Percentiles rank a stretch among this genome's conserved stretches.
Conservation (phyloP, 2,888 invertebrate genomes). For the Entomobrya multifasciata region DNA sequence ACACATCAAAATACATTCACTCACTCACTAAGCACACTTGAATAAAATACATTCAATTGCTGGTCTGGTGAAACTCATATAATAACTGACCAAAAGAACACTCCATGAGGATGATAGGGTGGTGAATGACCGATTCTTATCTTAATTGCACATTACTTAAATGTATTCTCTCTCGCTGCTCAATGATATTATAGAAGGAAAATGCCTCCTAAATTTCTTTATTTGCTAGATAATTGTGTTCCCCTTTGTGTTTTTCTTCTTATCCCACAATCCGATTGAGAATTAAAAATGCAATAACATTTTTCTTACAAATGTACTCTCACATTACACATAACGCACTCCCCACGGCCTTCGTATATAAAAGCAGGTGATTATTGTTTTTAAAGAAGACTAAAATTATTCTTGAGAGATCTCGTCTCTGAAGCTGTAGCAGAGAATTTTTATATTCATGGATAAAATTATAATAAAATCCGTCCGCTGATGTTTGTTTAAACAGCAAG, state of each 20-base stretch:
- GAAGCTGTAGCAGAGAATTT: no score
- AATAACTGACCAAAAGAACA: conserved; percentile 24
- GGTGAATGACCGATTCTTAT: conserved; percentile 71
- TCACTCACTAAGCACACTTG: conserved; percentile 37
- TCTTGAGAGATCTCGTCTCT: no score
- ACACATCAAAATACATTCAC: neutral
- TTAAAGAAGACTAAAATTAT: neutral
- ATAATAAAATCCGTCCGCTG: no score
- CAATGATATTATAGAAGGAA: neutral
- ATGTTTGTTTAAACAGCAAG: neutral
- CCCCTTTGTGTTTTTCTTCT: neutral
- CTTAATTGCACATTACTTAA: conserved; percentile 69
- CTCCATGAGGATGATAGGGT: conserved; percentile 28
- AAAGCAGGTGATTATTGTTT: neutral
- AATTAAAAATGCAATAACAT: neutral
- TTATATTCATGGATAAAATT: no score
- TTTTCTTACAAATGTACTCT: neutral
- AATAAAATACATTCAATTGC: no score
- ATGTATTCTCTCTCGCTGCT: conserved; percentile 18
- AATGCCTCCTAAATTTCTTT: conserved; percentile 6
- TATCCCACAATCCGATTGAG: conserved; percentile 25
- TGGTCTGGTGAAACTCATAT: no score
- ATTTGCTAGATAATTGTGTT: conserved; percentile 15
- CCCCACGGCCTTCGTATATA: neutral
- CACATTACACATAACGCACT: neutral